Conservation (phyloP, 2,113 vertebrate species). For the Cyphomyrus discorhynchus region DNA sequence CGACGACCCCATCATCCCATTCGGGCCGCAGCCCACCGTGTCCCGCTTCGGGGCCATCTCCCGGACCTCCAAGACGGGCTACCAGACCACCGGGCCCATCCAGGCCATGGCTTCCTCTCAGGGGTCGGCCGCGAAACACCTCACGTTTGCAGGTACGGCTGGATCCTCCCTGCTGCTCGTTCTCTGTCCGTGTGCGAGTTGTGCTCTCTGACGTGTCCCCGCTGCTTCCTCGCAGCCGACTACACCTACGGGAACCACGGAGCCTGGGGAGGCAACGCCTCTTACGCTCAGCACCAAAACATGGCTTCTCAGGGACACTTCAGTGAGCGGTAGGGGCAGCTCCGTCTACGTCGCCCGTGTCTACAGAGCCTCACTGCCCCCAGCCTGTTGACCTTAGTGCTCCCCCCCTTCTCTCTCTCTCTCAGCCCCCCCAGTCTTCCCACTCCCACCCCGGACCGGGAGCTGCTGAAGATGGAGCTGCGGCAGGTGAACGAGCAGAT, state of each 20-base stretch:
- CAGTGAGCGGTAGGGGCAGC: constrained; percentile 71
- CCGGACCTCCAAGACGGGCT: constrained; percentile 86
- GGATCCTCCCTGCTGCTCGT: neutral
- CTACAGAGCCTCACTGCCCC: neutral
- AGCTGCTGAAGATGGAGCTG: constrained; percentile 89
- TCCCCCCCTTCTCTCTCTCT: neutral
- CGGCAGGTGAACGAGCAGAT: constrained; percentile 97
- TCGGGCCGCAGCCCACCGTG: constrained; percentile 90
- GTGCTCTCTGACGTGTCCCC: neutral
- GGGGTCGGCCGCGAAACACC: constrained; percentile 77
- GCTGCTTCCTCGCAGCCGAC: constrained; percentile 53
- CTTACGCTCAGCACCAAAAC: constrained; percentile 81
- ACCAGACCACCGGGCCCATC: constrained; percentile 80
- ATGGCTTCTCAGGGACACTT: constrained; percentile 90
- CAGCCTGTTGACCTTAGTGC: neutral
- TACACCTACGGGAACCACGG: constrained; percentile 80
- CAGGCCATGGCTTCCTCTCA: constrained; percentile 77
- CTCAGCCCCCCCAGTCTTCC: constrained; percentile 52
- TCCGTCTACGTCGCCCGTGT: neutral
- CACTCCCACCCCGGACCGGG: constrained; percentile 71
- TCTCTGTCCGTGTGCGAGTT: neutral
- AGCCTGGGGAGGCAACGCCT: constrained; percentile 77
- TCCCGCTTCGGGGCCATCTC: constrained; percentile 96
- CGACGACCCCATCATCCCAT: constrained; percentile 95
- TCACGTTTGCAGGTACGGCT: constrained; percentile 73